Evolutionary conservation across 53 echinoderm and acorn worm genomes (phyloP), one percentile per base, ranked within the genome.

Genomic region (Zoroaster sp.): DNA sequence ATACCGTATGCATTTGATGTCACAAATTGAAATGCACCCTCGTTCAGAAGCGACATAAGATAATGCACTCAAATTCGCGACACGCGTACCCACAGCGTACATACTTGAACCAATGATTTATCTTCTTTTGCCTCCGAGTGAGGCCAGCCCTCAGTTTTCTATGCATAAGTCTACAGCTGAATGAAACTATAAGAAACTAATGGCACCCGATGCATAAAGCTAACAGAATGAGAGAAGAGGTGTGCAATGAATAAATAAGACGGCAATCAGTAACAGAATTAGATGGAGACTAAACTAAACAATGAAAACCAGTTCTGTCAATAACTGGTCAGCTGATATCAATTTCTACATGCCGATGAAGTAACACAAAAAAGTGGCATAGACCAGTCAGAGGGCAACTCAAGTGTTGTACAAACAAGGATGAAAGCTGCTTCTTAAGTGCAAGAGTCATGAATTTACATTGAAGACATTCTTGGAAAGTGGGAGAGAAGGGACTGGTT

Each of bases 381-480:
- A 55, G 59, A 25, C 20, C 59, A 23, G 4, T 43, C 14, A 12
- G 12, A 35, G 67, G 40, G 41, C 42, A 66, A 13, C 34, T 66
- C 32, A 44, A 82, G 82, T 82, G 82, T 41, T 82, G 68, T 41
- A 82, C 82, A 82, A 82, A 82, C 67, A 82, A 25, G 23, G 23
- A 31, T 75, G 82, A 18, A 82, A 30, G n/a, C 66, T 28, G 66
- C 37, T 40, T 67, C 41, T 65, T 46, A 82, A 67, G 68, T 55
- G 66, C 82, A 68, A 8, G 3, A 66, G 66, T 67, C 31, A 67
- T 41, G 45, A 37, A 66, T 20, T 30, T 15, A 35, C 17, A 25
- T n/a, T 37, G 39, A 1, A 38, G 23, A 79, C 13, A 36, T 4
- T 32, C 34, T 4, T 25, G 3, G 79, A 20, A 54, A 38, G 39